Evolutionary conservation across 2,113 vertebrate species (phyloP).

Genomic region (Forbesichthys papilliferus): DNA sequence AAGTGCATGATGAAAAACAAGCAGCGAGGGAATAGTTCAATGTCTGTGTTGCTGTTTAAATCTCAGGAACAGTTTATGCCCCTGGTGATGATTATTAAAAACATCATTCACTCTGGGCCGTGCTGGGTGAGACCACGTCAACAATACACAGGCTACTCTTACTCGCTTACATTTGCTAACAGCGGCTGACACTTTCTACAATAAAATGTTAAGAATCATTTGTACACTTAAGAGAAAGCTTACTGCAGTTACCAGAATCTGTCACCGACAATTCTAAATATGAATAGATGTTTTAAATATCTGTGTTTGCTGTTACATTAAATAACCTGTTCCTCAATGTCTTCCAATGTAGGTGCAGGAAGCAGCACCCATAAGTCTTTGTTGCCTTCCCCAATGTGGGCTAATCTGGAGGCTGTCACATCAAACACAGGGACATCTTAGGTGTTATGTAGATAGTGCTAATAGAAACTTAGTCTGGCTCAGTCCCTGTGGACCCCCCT

Average conservation of each 20-base stretch:
- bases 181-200: neutral
- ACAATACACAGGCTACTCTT: constrained; percentile 22
- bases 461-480: constrained; percentile 70
- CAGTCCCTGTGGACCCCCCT: constrained; percentile 50
- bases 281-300: neutral
- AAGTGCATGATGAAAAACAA: constrained; percentile 44
- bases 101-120: constrained; percentile 33
- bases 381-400: constrained; percentile 70
- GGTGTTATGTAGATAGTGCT: constrained; percentile 69
- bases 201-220: neutral
- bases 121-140: constrained; percentile 18
- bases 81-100: constrained; percentile 49
- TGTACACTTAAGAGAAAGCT: neutral
- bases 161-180: constrained; percentile 19
- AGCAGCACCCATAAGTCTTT: constrained; percentile 37
- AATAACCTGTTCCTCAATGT: constrained; percentile 26
- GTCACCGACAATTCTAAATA: neutral
- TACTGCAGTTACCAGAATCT: neutral
- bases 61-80: constrained; percentile 50
- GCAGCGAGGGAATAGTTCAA: constrained; percentile 27
- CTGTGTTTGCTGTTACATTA: constrained; percentile 26
- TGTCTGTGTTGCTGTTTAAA: constrained; percentile 49
- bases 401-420: constrained; percentile 72
- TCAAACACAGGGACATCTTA: constrained; percentile 71
- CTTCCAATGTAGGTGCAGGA: constrained; percentile 29